Evolutionary conservation across 53 echinoderm and acorn worm species (phyloP), one percentile per base, ranked within the genome.

Genomic region (Glandiceps talaboti): DNA sequence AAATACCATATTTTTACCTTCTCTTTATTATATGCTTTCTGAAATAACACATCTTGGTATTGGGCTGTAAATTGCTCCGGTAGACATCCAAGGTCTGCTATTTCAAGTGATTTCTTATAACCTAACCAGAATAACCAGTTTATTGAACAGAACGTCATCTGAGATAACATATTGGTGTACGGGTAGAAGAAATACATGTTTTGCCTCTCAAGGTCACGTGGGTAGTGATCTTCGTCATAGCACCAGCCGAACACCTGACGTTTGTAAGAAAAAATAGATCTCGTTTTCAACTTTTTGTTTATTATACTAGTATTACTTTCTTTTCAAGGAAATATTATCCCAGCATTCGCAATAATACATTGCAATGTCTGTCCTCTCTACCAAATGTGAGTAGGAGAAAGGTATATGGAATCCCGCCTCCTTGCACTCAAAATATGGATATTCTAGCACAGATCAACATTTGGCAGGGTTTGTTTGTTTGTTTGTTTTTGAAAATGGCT

Each of bases 91-190:
- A 45, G 64, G 20, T 45, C 64, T 20, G 64, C 6, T 20, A 45
- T 6, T 45, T 45, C 64, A 45, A 45, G 64, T 20, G 64, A 20
- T 20, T 20, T 45, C 64, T 20, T 6, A 45, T 12, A 45, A 26
- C 91, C 91, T 1, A 81, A 45, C 1, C 73, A 29, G 31, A 88
- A 88, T 14, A 91, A 28, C 91, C 91, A 91, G 81, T 91, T 88
- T 27, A 88, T 73, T 86, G 88, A 91, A 83, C 86, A 88, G 84
- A 31, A 91, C 33, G 83, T 83, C 14, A 82, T 73, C 29, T 86
- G 80, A 0, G 91, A 91, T 0, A 80, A 30, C 12, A 88, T 64
- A 74, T 73, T 79, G 73, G 77, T 31, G 74, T 79, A 84, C 29
- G 88, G 76, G 20, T 86, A 78, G 73, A 81, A 30, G 64, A 80